Conservation (phyloP, 1,140 invertebrate genomes). For the Leptonema lineaticorne region DNA sequence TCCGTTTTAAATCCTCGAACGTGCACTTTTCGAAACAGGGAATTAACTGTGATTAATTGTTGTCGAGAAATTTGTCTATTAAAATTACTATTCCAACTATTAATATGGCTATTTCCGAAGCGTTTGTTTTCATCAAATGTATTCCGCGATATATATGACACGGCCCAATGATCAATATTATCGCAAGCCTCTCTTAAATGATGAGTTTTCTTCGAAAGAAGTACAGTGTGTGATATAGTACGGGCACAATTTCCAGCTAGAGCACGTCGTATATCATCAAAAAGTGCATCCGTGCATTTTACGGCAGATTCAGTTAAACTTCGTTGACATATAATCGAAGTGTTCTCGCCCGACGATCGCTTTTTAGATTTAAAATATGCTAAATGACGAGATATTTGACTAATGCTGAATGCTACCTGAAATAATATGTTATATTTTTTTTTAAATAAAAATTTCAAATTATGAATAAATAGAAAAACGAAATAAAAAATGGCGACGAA, state of each 20-base stretch:
- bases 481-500: no score
- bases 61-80: no score
- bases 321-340: constrained; percentile 45
- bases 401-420: constrained; percentile 55
- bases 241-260: constrained; percentile 43
- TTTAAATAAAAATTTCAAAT: no score
- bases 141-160: constrained; percentile 50
- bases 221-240: no score
- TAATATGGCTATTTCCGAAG: no score
- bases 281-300: constrained; percentile 52
- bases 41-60: neutral
- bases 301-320: constrained; percentile 50
- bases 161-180: constrained; percentile 41
- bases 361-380: constrained; percentile 52
- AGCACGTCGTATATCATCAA: constrained; percentile 48
- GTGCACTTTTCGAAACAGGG: constrained; percentile 50
- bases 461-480: no score
- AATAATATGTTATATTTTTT: no score
- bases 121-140: constrained; percentile 52
- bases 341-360: constrained; percentile 44
- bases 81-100: no score
- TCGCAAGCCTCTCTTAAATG: constrained; percentile 24
- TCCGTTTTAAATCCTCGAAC: constrained; percentile 75
- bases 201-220: no score
- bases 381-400: constrained; percentile 52